Percentiles rank a stretch among this genome's conserved stretches.
phyloP scores from a whole-genome alignment of 2,797 vertebrate species.

The Neopelma chrysocephalum region DNA sequence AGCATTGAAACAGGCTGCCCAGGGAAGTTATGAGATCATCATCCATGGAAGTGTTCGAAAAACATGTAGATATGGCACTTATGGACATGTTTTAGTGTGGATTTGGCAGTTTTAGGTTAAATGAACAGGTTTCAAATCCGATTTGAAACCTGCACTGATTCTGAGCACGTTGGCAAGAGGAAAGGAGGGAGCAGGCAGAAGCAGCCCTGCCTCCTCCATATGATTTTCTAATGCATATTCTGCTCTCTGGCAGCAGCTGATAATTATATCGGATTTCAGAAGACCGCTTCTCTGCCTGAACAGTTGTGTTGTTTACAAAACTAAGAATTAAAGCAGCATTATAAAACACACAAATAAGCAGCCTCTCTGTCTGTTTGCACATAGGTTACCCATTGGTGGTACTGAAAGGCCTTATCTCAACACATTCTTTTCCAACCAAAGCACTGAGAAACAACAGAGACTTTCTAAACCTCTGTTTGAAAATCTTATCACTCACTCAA shows the following conservation, averaged over 20 bases:
- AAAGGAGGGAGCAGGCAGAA: neutral
- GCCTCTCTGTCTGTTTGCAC: neutral
- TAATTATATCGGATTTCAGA: neutral
- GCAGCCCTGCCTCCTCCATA: neutral
- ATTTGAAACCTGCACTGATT: neutral
- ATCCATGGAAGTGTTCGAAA: neutral
- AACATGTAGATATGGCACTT: rapidly evolving
- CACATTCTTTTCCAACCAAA: neutral
- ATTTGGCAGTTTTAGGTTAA: neutral
- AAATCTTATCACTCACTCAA: neutral
- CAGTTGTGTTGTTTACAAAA: neutral
- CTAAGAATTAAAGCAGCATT: neutral
- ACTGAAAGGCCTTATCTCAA: neutral
- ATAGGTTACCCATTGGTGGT: rapidly evolving
- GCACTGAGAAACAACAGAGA: neutral
- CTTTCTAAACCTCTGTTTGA: neutral
- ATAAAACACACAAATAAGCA: neutral
- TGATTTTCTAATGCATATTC: neutral
- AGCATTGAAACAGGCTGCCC: neutral
- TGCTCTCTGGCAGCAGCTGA: neutral
- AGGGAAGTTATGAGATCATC: neutral
- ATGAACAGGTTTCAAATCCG: neutral
- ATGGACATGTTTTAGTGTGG: neutral
- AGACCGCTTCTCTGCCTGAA: neutral
- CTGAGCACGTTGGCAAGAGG: rapidly evolving